Base-by-base conservation (phyloP, 2,113 vertebrate genomes). In the Nestor notabilis region DNA sequence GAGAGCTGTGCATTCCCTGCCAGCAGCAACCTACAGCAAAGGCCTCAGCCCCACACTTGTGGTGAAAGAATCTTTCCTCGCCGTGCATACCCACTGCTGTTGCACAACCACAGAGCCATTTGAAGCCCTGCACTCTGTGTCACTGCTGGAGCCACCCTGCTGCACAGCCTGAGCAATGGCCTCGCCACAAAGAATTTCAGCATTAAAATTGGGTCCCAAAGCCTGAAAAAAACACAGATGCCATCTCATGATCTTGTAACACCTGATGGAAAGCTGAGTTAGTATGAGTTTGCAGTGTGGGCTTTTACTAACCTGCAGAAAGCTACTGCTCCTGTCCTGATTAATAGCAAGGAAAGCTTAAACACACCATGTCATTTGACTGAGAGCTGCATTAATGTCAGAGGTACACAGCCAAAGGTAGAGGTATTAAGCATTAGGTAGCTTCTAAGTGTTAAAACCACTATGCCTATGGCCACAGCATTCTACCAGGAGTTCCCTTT, bases 1-100 rank as follows among this genome's bases (percentile, higher is more conserved):
- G 3, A 43, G 29, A 89, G 58, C 58, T 90, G 41, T 0, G 0
- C 0, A 0, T 16, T 85, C n/a, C 47, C 55, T 39, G 21, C 18
- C 3, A 1, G 19, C 27, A 60, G 20, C 64, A 74, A 84, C 20
- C n/a, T 69, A 72, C 1, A 2, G 52, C 16, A 66, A 52, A 64
- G 37, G 47, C 55, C 28, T 31, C 5, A 3, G 46, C 24, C 72
- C 75, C 39, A 29, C 0, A 1, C 21, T n/a, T 37, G 29, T 1
- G 11, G 24, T 27, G 46, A 6, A 83, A 52, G 53, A 16, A 5
- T 21, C 60, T 74, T 93, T 31, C 39, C 11, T 55, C 2, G 0
- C 52, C 13, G 28, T 10, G 1, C 24, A 12, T 15, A 71, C 19
- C 50, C 7, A 8, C 37, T 3, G 4, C 37, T 20, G 5, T 24